Conservation (phyloP, 2,888 invertebrate genomes). For the Xestia ashworthii region DNA sequence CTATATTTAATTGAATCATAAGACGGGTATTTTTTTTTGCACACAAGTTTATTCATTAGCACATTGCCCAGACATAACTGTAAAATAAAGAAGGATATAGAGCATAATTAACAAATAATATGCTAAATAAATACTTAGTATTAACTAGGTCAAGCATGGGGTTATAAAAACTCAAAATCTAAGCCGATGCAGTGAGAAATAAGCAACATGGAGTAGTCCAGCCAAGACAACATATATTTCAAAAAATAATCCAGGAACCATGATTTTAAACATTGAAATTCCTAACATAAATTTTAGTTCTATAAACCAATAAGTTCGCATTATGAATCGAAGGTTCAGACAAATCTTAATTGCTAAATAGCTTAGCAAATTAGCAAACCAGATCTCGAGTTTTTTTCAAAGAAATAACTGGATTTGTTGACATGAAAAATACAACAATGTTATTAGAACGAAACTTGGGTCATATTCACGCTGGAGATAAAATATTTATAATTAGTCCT, state of each 20-base stretch:
- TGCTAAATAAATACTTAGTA: conserved; percentile 27
- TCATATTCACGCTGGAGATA: neutral
- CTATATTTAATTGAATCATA: neutral
- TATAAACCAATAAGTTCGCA: neutral
- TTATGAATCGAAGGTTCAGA: neutral
- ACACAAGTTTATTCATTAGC: neutral
- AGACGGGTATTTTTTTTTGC: neutral
- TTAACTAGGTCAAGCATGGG: conserved; percentile 24
- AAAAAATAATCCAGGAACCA: neutral
- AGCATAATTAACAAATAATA: conserved; percentile 26
- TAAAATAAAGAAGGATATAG: conserved; percentile 7
- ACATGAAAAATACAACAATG: neutral
- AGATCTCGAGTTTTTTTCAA: neutral
- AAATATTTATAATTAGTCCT: neutral
- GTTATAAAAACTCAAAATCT: conserved; percentile 34
- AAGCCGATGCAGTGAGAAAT: conserved; percentile 23
- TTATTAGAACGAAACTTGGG: neutral
- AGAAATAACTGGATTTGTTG: neutral
- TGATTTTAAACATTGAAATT: neutral
- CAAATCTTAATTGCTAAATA: neutral
- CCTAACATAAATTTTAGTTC: neutral
- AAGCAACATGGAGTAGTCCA: conserved; percentile 34
- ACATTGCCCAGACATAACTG: conserved; percentile 12
- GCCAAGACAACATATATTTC: conserved; percentile 9
- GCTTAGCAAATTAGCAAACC: neutral